A percentile compares a stretch with the other conserved stretches of the same genome.
phyloP scores from a whole-genome alignment of 2,797 vertebrate genomes.

The Moxostoma hubbsi region DNA sequence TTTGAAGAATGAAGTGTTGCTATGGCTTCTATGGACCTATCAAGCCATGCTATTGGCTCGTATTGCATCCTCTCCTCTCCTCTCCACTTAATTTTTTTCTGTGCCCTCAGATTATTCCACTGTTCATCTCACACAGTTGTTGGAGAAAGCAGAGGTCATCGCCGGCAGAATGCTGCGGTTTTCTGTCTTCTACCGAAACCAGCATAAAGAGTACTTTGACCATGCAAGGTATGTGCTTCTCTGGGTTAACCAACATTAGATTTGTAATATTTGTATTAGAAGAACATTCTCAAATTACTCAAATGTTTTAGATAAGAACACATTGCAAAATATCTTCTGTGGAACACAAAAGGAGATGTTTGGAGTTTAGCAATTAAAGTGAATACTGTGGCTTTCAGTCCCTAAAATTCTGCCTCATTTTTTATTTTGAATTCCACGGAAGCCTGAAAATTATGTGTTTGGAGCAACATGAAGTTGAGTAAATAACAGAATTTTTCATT shows the following conservation, averaged over 20 bases:
- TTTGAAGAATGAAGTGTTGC: not conserved
- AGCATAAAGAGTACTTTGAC: slow-evolving; percentile 91
- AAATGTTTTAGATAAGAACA: not conserved
- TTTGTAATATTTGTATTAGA: too few relatives aligned
- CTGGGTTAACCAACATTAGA: not conserved
- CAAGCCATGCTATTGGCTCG: slow-evolving; percentile 6
- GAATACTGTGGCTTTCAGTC: too few relatives aligned
- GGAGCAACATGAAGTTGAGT: too few relatives aligned
- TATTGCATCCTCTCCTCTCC: not conserved
- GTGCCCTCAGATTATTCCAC: slow-evolving; percentile 86
- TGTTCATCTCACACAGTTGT: slow-evolving; percentile 89
- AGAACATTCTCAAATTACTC: too few relatives aligned
- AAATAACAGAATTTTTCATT: too few relatives aligned
- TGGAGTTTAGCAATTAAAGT: too few relatives aligned
- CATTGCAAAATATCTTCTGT: not conserved
- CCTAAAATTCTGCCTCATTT: too few relatives aligned
- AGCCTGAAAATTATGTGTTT: too few relatives aligned
- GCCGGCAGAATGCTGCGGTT: slow-evolving; percentile 91
- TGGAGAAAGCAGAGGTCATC: slow-evolving; percentile 92
- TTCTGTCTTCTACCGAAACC: slow-evolving; percentile 93
- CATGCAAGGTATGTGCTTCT: slow-evolving; percentile 70
- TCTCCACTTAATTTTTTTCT: not conserved
- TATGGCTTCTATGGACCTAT: slow-evolving; percentile 20
- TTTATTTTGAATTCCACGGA: too few relatives aligned
- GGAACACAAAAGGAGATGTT: too few relatives aligned